Percentiles rank a stretch among this genome's conserved stretches.
phyloP scores from a whole-genome alignment of 2,888 invertebrate species.

The Psylliodes chrysocephalus region DNA sequence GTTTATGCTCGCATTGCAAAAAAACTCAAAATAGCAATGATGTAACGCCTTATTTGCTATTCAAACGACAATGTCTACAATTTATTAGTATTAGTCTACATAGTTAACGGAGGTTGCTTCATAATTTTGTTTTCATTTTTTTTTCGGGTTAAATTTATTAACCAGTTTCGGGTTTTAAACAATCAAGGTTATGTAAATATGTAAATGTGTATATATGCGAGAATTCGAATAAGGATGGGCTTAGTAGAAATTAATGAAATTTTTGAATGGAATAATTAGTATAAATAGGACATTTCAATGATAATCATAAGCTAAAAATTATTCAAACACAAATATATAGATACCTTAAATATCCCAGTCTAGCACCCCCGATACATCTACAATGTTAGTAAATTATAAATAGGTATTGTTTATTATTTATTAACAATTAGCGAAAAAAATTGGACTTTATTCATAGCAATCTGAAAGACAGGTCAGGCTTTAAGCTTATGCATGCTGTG shows the following conservation, averaged over 20 bases:
- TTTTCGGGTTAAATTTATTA: constrained; percentile 23
- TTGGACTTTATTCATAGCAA: too few relatives aligned
- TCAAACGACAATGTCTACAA: constrained; percentile 43
- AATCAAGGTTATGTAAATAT: constrained; percentile 18
- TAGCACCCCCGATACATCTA: too few relatives aligned
- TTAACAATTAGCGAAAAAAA: too few relatives aligned
- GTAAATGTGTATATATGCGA: not conserved
- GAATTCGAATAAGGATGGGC: not conserved
- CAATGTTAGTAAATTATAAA: too few relatives aligned
- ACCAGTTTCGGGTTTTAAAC: constrained; percentile 11
- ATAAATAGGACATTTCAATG: too few relatives aligned
- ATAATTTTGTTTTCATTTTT: constrained; percentile 12
- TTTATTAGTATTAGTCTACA: constrained; percentile 1
- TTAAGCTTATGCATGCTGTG: too few relatives aligned
- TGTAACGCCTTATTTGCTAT: constrained; percentile 52
- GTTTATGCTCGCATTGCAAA: constrained; percentile 49
- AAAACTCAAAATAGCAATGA: constrained; percentile 53
- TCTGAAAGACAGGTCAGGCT: too few relatives aligned
- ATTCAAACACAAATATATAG: too few relatives aligned
- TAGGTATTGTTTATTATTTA: too few relatives aligned
- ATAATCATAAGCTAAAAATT: too few relatives aligned
- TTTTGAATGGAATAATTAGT: not conserved
- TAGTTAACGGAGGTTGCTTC: constrained; percentile 1
- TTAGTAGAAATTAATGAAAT: not conserved
- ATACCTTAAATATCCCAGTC: too few relatives aligned